Conservation (phyloP, 2,888 invertebrate genomes). For the Buathra laborator region DNA sequence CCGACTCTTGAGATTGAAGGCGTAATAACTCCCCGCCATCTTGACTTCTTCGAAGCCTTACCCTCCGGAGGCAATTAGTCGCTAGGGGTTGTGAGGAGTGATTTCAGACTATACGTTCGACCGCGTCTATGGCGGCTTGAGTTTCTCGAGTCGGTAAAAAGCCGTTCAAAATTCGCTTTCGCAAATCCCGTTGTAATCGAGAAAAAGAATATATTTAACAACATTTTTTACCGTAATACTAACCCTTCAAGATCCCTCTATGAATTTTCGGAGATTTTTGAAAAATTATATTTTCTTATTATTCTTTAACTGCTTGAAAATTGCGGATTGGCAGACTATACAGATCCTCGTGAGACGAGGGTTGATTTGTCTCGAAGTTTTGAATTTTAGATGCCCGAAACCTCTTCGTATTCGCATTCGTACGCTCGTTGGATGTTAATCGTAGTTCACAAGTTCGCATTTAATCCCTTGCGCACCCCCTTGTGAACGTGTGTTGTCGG, state of each 20-base stretch:
- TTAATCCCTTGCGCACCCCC: constrained; percentile 7
- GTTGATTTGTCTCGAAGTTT: constrained; percentile 47
- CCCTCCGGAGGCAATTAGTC: constrained; percentile 81
- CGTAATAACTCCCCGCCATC: constrained; percentile 83
- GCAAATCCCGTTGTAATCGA: neutral
- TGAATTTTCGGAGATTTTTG: neutral
- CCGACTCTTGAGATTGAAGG: constrained; percentile 80
- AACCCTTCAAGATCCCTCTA: neutral
- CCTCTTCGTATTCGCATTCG: constrained; percentile 32
- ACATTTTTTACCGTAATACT: neutral
- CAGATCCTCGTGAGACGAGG: constrained; percentile 10
- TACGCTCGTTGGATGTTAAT: constrained; percentile 56
- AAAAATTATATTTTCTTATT: neutral
- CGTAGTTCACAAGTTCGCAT: constrained; percentile 54
- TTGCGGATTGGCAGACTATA: neutral
- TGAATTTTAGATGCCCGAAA: constrained; percentile 69
- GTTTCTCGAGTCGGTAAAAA: constrained; percentile 14
- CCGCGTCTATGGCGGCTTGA: constrained; percentile 57
- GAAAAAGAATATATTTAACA: constrained; percentile 2
- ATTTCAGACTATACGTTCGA: constrained; percentile 50
- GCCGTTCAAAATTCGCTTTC: neutral
- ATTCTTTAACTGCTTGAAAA: constrained; percentile 8
- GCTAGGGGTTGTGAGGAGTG: constrained; percentile 62
- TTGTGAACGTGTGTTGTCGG: constrained; percentile 33
- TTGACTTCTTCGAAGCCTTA: constrained; percentile 74